These are phyloP conservation scores for Haliclona indistincta DNA, from an alignment of 37 sponge, comb jelly and placozoan genomes.

Conservation along the genomic window DNA sequence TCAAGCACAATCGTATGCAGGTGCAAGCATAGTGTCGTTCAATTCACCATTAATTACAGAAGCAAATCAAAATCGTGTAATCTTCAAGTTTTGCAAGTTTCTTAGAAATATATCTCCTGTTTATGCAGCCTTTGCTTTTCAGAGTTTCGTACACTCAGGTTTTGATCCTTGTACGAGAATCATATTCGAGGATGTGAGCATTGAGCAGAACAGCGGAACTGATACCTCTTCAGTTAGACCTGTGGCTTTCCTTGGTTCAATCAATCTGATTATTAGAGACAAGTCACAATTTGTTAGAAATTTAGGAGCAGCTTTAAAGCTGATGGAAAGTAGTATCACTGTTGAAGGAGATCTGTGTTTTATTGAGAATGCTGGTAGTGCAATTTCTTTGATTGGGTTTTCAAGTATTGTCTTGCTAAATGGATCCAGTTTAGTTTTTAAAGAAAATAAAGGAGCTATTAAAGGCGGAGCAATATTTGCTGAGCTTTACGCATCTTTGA, in stretches of 20 bases:
- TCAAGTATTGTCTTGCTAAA: too few species aligned
- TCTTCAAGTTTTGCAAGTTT: constrained; percentile 16
- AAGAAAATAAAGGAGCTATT: too few species aligned
- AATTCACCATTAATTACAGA: not conserved
- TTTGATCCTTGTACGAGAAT: not conserved
- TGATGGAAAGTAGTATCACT: not conserved
- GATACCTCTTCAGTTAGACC: too few species aligned
- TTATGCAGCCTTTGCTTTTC: not conserved
- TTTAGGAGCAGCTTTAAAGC: not conserved
- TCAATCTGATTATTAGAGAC: constrained; percentile 2
- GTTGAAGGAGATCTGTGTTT: constrained; percentile 1
- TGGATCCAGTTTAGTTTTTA: too few species aligned
- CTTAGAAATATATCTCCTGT: not conserved
- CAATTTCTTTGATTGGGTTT: not conserved
- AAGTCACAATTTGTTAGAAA: not conserved
- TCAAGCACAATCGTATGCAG: not conserved
- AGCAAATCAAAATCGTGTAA: constrained; percentile 1
- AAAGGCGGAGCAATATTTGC: too few species aligned
- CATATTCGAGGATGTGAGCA: not conserved
- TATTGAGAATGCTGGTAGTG: constrained; percentile 27
- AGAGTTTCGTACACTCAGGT: not conserved
- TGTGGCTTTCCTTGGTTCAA: not conserved
- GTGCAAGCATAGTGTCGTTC: not conserved
- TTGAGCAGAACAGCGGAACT: not conserved
- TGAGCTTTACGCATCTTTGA: too few species aligned